phyloP scores from a whole-genome alignment of 1,140 invertebrate genomes.

The Bicyclus anynana region DNA sequence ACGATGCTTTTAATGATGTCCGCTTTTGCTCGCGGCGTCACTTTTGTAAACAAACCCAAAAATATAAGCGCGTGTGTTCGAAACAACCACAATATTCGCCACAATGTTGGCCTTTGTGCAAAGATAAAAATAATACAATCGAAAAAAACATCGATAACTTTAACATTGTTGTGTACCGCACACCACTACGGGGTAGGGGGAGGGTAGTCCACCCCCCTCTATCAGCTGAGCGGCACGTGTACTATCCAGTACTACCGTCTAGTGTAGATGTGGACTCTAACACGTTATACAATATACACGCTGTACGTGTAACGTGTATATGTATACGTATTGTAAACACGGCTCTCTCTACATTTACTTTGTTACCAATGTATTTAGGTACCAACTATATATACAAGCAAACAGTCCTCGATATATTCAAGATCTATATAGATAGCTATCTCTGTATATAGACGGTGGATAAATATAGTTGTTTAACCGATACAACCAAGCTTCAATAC shows the following conservation, averaged over 20 bases:
- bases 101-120: no score
- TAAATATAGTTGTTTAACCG: no score
- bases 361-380: neutral
- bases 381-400: neutral
- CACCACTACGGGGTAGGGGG: constrained; percentile 23
- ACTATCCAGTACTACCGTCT: constrained; percentile 30
- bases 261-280: constrained; percentile 16
- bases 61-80: no score
- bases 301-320: neutral
- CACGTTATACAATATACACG: neutral
- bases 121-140: neutral
- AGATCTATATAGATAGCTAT: no score
- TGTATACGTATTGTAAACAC: neutral
- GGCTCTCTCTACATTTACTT: neutral
- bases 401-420: neutral
- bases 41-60: no score
- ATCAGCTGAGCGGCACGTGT: constrained; percentile 70
- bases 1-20: constrained; percentile 9
- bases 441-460: neutral
- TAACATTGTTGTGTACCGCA: neutral
- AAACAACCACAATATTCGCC: no score
- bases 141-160: neutral
- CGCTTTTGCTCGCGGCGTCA: no score
- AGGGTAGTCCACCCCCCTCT: constrained; percentile 44
- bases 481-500: no score